phyloP scores from a whole-genome alignment of 2,888 invertebrate genomes.

The Petrolisthes manimaculis region DNA sequence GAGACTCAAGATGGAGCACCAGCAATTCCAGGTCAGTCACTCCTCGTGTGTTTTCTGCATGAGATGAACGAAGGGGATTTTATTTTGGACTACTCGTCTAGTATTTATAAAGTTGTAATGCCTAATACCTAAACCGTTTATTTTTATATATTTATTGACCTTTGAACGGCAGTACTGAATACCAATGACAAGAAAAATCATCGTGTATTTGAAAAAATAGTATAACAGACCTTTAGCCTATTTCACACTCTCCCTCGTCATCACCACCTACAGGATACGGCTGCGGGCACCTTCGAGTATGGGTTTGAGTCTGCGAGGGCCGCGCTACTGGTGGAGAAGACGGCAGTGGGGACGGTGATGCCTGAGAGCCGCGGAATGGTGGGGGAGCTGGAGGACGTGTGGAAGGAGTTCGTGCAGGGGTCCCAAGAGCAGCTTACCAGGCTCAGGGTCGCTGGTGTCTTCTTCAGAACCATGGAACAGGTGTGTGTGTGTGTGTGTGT shows the following conservation, averaged over 20 bases:
- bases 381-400: constrained; percentile 76
- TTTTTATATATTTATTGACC: too few relatives aligned
- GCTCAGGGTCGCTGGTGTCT: constrained; percentile 81
- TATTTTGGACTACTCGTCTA: background rate
- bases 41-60: background rate
- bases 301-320: constrained; percentile 84
- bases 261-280: constrained; percentile 71
- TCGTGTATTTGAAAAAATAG: too few relatives aligned
- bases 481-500: constrained; percentile 67
- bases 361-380: constrained; percentile 73
- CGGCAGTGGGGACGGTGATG: constrained; percentile 69
- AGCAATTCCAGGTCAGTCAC: constrained; percentile 69
- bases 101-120: too few relatives aligned
- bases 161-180: too few relatives aligned
- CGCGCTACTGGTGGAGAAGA: constrained; percentile 79
- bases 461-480: constrained; percentile 77
- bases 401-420: constrained; percentile 79
- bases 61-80: background rate
- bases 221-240: too few relatives aligned
- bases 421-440: constrained; percentile 83
- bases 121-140: too few relatives aligned
- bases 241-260: background rate
- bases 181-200: background rate
- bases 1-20: constrained; percentile 75
- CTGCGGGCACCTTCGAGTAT: constrained; percentile 80